These are phyloP conservation scores for fruit fly (Drosophila melanogaster) DNA, from an alignment of 1,140 invertebrate genomes.

Conservation along the genomic window DNA sequence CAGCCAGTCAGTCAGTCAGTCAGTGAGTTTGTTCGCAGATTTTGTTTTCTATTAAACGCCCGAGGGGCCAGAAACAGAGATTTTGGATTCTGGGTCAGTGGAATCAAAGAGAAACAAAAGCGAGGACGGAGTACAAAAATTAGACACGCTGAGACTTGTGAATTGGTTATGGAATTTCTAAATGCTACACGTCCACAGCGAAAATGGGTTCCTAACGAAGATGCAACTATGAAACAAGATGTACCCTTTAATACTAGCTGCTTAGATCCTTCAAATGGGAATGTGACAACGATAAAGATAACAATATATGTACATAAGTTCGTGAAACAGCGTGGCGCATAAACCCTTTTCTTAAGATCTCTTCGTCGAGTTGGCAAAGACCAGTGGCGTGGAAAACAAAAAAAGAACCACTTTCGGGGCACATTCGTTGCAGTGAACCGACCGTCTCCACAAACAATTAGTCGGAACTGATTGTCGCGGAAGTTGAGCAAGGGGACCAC, in stretches of 20 bases:
- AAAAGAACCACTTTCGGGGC: not conserved
- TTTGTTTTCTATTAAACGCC: slow-evolving; percentile 33
- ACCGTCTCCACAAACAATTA: slow-evolving; percentile 28
- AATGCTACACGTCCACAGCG: slow-evolving; percentile 1
- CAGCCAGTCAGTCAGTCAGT: not conserved
- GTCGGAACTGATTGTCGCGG: slow-evolving; percentile 15
- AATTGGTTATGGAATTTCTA: slow-evolving; percentile 22
- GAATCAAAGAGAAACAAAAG: slow-evolving; percentile 31
- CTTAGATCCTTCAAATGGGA: too few species aligned
- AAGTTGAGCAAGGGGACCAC: slow-evolving; percentile 5
- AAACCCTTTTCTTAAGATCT: not conserved
- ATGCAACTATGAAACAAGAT: too few species aligned
- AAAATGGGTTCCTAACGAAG: slow-evolving; percentile 1
- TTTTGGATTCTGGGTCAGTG: slow-evolving; percentile 56
- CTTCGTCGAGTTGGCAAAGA: slow-evolving; percentile 1
- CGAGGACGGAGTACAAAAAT: not conserved
- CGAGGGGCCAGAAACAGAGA: slow-evolving; percentile 21
- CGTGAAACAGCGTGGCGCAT: not conserved
- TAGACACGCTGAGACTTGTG: slow-evolving; percentile 6
- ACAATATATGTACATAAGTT: not conserved
- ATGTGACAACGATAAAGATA: too few species aligned
- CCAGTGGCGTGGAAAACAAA: not conserved
- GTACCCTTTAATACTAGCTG: too few species aligned
- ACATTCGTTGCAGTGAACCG: not conserved
- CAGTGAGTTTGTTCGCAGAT: not conserved